Base-by-base conservation (phyloP, 2,888 invertebrate genomes). In the Cybosia mesomella region DNA sequence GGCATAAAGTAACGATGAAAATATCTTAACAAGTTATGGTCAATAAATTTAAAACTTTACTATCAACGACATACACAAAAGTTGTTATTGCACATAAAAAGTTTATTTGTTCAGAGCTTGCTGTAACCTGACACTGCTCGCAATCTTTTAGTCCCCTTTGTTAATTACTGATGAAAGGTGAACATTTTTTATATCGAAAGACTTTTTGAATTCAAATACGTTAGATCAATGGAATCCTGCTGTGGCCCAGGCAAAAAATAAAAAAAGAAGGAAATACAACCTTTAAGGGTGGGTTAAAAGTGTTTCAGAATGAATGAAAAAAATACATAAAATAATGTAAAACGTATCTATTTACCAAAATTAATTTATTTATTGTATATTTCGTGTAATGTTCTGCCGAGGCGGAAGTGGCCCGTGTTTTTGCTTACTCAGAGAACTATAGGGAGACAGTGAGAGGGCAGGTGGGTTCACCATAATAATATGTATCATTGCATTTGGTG, bases 21-120 rank as follows among this genome's bases (percentile, higher is more conserved):
- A 49, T 53, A 64, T 32, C 64, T 64, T 64, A 10, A 39, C 55
- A 55, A 57, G 57, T 64, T 43, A 64, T 28, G 43, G 39, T 36
- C 58, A 64, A 64, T 64, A 64, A 64, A 58, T 57, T 64, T 58
- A 57, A 64, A 64, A 64, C 55, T 43, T 43, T 11, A 62, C 10
- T 49, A 62, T 63, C 49, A 54, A 32, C 21, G 32, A 63, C 62
- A 54, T 21, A 63, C n/a, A 53, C 28, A 62, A 49, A 53, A 49
- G 43, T 61, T 61, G 36, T 34, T 58, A 36, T 64, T 58, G 57
- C 57, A 54, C 54, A 63, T 63, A n/a, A 63, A 63, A 63, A 63
- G 55, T 36, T 64, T 58, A 21, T 22, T 58, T 58, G 57, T 64
- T 39, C 32, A 24, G 57, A 58, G 55, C 64, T 39, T 39, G 57